Evolutionary conservation across 2,888 invertebrate species (phyloP), one percentile per base, ranked within the genome.

Genomic region (Creontiades dilutus): DNA sequence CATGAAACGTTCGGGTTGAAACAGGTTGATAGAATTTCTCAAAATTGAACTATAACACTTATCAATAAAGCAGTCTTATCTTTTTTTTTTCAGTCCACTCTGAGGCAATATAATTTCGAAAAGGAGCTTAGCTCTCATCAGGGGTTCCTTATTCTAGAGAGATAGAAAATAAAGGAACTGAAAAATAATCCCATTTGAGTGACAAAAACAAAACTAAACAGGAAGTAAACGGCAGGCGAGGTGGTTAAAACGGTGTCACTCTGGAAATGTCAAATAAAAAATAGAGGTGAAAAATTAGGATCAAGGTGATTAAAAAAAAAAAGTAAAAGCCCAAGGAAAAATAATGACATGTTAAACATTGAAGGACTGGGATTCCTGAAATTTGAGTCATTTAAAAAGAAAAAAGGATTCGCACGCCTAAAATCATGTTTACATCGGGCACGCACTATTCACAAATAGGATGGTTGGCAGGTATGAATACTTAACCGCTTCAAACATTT

Each of bases 261-360:
- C 91, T 91, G 91, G 46, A 91, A 90, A 90, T 48, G 61, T 78
- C 76, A 89, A 90, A 88, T 78, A 61, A 61, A 84, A 85, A 82
- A 16, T 28, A 84, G 82, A 81, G 78, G 61, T 85, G 27, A 37
- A 90, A 37, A 90, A 86, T 52, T 37, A 37, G 37, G 37, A 37
- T 37, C 37, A 37, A 37, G 7, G 37, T 37, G 37, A 37, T 37
- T 37, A 4, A 37, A 37, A 37, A 37, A 37, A 37, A 37, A 37
- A 37, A 37, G 37, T 37, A 37, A 37, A 37, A 37, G 37, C 37
- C 37, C 37, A 37, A 37, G 37, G 7, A 37, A 37, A 37, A 37
- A 37, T 37, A 7, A 7, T 7, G 37, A n/a, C n/a, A n/a, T n/a
- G n/a, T n/a, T n/a, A n/a, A n/a, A n/a, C 37, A 37, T 37, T 37